Evolutionary conservation across 2,888 invertebrate genomes (phyloP).

Genomic region (Onchidella celtica): DNA sequence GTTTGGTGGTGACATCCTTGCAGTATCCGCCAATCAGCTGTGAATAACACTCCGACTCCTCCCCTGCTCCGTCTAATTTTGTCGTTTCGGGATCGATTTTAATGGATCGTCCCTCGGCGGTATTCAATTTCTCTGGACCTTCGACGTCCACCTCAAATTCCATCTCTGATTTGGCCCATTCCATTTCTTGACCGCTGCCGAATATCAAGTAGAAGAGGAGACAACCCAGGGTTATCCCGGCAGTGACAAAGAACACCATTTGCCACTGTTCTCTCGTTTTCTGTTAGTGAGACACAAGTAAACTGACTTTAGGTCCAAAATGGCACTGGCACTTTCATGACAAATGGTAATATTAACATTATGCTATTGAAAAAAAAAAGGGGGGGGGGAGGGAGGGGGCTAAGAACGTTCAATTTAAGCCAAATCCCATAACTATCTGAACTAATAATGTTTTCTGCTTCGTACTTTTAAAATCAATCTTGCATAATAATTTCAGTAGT

Average conservation of each 20-base stretch:
- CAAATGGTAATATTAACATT: too few species aligned
- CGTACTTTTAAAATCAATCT: too few species aligned
- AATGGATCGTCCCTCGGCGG: neutral
- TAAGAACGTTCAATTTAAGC: too few species aligned
- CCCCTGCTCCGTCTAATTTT: neutral
- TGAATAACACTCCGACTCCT: neutral
- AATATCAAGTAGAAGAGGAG: neutral
- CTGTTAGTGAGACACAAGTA: conserved; percentile 28
- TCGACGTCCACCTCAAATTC: neutral
- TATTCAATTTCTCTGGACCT: neutral
- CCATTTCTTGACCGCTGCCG: neutral
- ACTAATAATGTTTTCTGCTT: too few species aligned
- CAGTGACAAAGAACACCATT: conserved; percentile 55
- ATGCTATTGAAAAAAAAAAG: too few species aligned
- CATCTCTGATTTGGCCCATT: neutral
- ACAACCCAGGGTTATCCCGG: conserved; percentile 27
- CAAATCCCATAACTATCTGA: too few species aligned
- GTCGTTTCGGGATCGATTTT: neutral
- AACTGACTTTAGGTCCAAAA: neutral
- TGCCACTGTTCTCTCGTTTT: conserved; percentile 58
- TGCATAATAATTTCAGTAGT: too few species aligned
- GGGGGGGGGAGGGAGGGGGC: too few species aligned
- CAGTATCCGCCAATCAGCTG: neutral
- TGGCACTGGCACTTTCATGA: too few species aligned
- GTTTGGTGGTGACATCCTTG: neutral